Base-by-base conservation (phyloP, 1,140 invertebrate species). In the Cydia amplana region DNA sequence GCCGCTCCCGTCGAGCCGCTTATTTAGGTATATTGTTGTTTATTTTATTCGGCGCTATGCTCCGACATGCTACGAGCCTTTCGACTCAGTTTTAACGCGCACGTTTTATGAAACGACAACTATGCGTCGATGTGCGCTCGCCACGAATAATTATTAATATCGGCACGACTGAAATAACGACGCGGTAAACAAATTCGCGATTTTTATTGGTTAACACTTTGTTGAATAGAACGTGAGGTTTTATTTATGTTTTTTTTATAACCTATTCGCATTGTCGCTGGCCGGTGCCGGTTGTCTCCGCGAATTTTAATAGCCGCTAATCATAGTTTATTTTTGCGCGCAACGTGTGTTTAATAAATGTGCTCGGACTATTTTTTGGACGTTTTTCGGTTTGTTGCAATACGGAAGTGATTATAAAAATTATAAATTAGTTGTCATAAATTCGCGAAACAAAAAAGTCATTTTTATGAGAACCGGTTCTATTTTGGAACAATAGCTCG, bases 21-120 rank as follows among this genome's bases (percentile, higher is more conserved):
- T 93, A 93, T 93, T 93, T 93, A 93, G 90, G 91, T 93, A 93
- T 93, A 93, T 93, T 93, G 92, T 93, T 93, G 92, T 93, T 93
- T 93, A 93, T 93, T 93, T 93, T 93, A 93, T 93, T 93, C 91
- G 91, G 92, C 88, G 91, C 91, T 92, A 92, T 91, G 91, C 88
- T 92, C 91, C 91, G 87, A 87, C 91, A 91, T 88, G 88, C n/a
- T n/a, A 88, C 91, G 88, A 92, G 90, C 89, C 91, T 92, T 92
- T 92, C 91, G 91, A 92, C 91, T 93, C 91, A 93, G 91, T 93
- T 93, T 93, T 92, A 93, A 92, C 91, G 89, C 88, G 91, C 84
- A 88, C 91, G 90, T 90, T 93, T 90, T 92, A 91, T 93, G 91
- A 93, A 92, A 93, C 91, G 88, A 93, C 91, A 93, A 91, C 89